Conservation (phyloP, 2,113 vertebrate genomes). For the Gracilinanus agilis region DNA sequence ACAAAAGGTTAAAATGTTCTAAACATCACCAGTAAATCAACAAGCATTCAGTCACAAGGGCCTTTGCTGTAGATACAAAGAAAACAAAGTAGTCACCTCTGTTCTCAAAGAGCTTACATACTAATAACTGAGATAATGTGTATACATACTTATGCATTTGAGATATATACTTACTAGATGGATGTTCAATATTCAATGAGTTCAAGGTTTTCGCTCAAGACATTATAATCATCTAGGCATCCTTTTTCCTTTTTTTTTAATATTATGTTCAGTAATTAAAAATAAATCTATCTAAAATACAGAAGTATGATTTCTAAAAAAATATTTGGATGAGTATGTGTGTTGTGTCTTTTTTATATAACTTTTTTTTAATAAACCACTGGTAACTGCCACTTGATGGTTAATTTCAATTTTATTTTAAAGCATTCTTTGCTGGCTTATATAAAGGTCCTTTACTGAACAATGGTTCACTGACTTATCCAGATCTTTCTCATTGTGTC, state of each 20-base stretch:
- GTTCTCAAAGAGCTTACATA: not conserved
- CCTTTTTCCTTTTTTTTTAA: not conserved
- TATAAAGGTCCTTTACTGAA: slow-evolving; percentile 26
- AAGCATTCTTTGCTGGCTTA: slow-evolving; percentile 8
- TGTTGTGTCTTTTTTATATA: slow-evolving; percentile 17
- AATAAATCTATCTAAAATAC: not conserved
- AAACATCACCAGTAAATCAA: not conserved
- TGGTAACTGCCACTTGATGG: not conserved
- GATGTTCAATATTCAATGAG: not conserved
- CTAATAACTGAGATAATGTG: not conserved
- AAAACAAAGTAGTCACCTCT: not conserved
- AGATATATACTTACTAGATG: too few relatives aligned
- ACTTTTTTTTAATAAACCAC: slow-evolving; percentile 32
- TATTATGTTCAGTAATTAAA: not conserved
- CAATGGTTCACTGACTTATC: slow-evolving; percentile 6
- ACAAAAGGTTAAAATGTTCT: not conserved
- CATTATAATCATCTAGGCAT: not conserved
- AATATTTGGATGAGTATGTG: slow-evolving; percentile 9
- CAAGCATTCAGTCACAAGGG: not conserved
- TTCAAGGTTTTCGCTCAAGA: not conserved
- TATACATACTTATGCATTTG: not conserved
- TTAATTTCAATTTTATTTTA: slow-evolving; percentile 27
- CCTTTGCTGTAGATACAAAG: not conserved
- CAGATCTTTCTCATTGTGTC: slow-evolving; percentile 46
- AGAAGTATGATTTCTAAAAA: not conserved